Conservation (phyloP, 2,797 vertebrate genomes). For the Falco novaeseelandiae region DNA sequence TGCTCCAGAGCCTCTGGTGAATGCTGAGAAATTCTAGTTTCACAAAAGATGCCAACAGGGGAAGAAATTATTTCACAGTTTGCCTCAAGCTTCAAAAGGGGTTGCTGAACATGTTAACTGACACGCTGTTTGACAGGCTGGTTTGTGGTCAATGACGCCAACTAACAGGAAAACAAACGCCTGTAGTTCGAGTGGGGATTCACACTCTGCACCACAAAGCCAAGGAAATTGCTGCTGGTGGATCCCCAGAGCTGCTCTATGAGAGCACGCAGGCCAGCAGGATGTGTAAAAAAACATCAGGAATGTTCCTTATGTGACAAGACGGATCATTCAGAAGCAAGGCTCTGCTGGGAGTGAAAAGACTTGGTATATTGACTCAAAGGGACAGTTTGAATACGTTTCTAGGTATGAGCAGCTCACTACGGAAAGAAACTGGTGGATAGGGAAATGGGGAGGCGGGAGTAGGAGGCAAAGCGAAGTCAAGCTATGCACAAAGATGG, state of each 20-base stretch:
- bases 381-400: background rate
- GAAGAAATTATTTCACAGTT: conserved; percentile 52
- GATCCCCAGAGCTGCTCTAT: background rate
- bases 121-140: conserved; percentile 15
- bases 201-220: background rate
- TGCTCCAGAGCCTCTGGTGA: conserved; percentile 52
- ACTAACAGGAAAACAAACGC: conserved; percentile 29
- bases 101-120: conserved; percentile 9
- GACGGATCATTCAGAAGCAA: conserved; percentile 4
- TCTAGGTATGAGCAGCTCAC: background rate
- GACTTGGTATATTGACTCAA: background rate
- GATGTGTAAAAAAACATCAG: background rate
- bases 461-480: background rate
- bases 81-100: conserved; percentile 30
- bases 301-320: conserved; percentile 8
- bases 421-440: background rate
- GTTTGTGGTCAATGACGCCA: background rate
- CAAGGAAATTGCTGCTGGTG: background rate
- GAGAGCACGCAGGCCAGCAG: background rate
- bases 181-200: background rate
- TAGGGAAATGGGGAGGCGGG: background rate
- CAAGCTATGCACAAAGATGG: background rate
- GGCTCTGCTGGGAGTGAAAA: background rate
- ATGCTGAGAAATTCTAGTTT: conserved; percentile 38
- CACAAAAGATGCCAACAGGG: conserved; percentile 46